phyloP scores from a whole-genome alignment of 1,140 invertebrate genomes.

The Conus ventricosus region DNA sequence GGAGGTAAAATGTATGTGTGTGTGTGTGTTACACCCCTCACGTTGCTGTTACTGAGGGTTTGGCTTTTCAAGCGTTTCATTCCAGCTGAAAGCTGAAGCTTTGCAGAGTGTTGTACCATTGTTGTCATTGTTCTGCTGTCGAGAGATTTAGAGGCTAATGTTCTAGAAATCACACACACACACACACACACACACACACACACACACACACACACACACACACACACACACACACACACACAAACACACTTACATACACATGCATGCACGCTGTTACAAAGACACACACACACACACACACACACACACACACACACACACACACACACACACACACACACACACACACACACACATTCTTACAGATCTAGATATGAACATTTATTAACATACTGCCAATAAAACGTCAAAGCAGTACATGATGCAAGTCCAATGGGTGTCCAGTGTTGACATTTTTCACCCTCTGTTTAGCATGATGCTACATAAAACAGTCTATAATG shows the following conservation, averaged over 20 bases:
- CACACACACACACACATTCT: background rate
- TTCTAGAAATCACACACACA: no score
- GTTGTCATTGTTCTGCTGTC: background rate
- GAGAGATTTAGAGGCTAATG: background rate
- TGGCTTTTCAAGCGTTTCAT: background rate
- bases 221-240: background rate
- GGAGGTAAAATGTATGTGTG: slow-evolving; percentile 19
- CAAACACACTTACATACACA: background rate
- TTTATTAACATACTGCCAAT: no score
- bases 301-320: slow-evolving; percentile 1
- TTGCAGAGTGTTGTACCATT: background rate
- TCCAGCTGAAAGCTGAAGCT: background rate
- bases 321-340: slow-evolving; percentile 10
- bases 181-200: slow-evolving; percentile 7
- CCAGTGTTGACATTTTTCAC: no score
- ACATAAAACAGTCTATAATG: no score
- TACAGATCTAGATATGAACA: no score
- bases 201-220: background rate
- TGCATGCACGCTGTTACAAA: background rate
- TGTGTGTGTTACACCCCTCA: background rate
- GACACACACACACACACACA: background rate
- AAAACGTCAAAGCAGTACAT: no score
- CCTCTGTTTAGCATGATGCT: no score
- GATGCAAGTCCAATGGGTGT: no score
- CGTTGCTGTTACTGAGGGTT: background rate